These are phyloP conservation scores for Drosophila emarginata DNA, from an alignment of 2,888 invertebrate genomes.

Conservation along the genomic window DNA sequence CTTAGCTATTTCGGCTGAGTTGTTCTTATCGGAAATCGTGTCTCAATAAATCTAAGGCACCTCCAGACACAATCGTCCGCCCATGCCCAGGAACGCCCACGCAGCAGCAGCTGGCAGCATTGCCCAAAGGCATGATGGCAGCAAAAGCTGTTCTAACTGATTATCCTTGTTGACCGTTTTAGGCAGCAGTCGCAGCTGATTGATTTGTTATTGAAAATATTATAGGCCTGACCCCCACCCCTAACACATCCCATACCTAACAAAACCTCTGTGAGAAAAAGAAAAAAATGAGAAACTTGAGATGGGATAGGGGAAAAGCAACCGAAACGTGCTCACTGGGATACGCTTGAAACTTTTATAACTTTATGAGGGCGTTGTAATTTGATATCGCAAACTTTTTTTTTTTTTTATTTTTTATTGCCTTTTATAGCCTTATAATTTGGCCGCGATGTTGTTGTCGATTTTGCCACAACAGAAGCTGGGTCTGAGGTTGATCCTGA, in stretches of 20 bases:
- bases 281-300: slow-evolving; percentile 20
- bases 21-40: slow-evolving; percentile 67
- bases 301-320: background rate
- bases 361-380: slow-evolving; percentile 76
- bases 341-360: slow-evolving; percentile 77
- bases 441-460: slow-evolving; percentile 73
- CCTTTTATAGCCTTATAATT: slow-evolving; percentile 77
- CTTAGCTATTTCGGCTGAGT: slow-evolving; percentile 29
- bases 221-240: slow-evolving; percentile 55
- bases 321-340: slow-evolving; percentile 61
- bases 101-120: slow-evolving; percentile 26
- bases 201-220: slow-evolving; percentile 77
- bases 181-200: slow-evolving; percentile 65
- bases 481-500: slow-evolving; percentile 9
- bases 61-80: slow-evolving; percentile 43
- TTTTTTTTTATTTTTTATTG: slow-evolving; percentile 75
- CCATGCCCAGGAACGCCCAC: slow-evolving; percentile 18
- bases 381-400: slow-evolving; percentile 76
- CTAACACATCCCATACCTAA: too few species aligned
- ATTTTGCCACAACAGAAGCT: slow-evolving; percentile 34
- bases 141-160: slow-evolving; percentile 58
- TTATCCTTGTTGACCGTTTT: slow-evolving; percentile 70
- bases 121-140: slow-evolving; percentile 14
- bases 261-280: too few species aligned
- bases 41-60: slow-evolving; percentile 70